Conservation (phyloP, 2,888 invertebrate genomes). For the Caenorhabditis sp. region DNA sequence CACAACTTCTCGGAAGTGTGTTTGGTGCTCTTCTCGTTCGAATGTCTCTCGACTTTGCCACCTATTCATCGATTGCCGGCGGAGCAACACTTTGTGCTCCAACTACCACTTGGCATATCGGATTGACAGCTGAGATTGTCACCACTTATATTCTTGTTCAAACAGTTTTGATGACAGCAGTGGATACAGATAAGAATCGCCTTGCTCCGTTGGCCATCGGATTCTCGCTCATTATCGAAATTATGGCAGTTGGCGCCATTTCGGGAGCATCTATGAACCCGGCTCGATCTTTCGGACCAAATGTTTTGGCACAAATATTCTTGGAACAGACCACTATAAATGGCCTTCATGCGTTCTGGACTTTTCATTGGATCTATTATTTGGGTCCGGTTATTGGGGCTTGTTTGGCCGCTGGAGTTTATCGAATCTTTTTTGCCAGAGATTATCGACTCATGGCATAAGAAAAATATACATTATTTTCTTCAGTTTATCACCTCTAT, state of each 20-base stretch:
- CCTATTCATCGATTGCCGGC: conserved; percentile 10
- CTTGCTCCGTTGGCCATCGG: conserved; percentile 72
- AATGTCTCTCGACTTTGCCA: conserved; percentile 36
- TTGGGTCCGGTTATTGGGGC: conserved; percentile 70
- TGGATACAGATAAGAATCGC: conserved; percentile 65
- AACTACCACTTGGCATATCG: conserved; percentile 38
- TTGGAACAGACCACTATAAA: conserved; percentile 7
- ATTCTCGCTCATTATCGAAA: conserved; percentile 70
- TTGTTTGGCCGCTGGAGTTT: conserved; percentile 67
- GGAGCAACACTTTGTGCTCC: conserved; percentile 42
- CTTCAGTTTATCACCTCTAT: too few relatives aligned
- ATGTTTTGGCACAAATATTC: conserved; percentile 60
- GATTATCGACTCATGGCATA: conserved; percentile 42
- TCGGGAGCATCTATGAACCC: conserved; percentile 73
- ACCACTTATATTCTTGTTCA: conserved; percentile 70
- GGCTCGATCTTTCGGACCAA: conserved; percentile 72
- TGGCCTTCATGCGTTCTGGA: conserved; percentile 55
- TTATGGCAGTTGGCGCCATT: conserved; percentile 70
- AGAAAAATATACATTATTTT: too few relatives aligned
- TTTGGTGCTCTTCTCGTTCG: conserved; percentile 67
- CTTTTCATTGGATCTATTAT: conserved; percentile 71
- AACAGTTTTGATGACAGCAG: conserved; percentile 71
- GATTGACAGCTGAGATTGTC: conserved; percentile 64
- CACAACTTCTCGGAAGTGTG: conserved; percentile 72
- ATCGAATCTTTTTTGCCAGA: conserved; percentile 61